These are phyloP conservation scores for Rhinella marina DNA, from an alignment of 2,797 vertebrate genomes.

Conservation along the genomic window DNA sequence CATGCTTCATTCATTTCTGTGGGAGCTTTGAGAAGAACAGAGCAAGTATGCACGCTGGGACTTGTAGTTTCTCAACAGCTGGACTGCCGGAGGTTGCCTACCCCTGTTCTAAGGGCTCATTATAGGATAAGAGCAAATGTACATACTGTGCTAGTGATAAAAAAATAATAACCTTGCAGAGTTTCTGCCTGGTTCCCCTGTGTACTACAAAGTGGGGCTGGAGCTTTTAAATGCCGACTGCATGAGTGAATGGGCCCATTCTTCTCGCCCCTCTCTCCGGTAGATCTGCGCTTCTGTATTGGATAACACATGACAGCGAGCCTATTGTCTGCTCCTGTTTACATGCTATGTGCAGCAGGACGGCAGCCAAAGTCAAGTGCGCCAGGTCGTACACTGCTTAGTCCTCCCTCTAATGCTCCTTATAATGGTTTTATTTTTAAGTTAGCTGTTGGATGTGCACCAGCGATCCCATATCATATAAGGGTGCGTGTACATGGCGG, in stretches of 20 bases:
- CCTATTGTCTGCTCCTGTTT: constrained; percentile 49
- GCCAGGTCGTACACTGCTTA: neutral
- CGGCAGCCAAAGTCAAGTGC: constrained; percentile 40
- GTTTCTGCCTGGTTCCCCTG: neutral
- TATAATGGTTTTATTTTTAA: neutral
- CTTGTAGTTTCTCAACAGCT: too few species aligned
- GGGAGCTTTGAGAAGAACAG: too few species aligned
- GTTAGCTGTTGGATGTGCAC: too few species aligned
- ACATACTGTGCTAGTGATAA: neutral
- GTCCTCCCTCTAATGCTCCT: neutral
- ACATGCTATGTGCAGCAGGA: constrained; percentile 26
- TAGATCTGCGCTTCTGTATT: constrained; percentile 41
- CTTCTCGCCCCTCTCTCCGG: constrained; percentile 32
- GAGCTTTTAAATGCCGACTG: constrained; percentile 26
- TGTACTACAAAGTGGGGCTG: constrained; percentile 20
- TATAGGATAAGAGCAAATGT: neutral
- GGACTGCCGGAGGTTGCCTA: too few species aligned
- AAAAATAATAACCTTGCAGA: neutral
- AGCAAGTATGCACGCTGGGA: too few species aligned
- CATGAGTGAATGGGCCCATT: constrained; percentile 47
- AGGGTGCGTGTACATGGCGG: too few species aligned
- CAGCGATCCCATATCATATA: too few species aligned
- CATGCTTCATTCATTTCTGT: too few species aligned
- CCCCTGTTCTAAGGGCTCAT: neutral
- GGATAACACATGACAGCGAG: constrained; percentile 50